Base-by-base conservation (phyloP, 2,888 invertebrate species). In the Oscheius sp. region DNA sequence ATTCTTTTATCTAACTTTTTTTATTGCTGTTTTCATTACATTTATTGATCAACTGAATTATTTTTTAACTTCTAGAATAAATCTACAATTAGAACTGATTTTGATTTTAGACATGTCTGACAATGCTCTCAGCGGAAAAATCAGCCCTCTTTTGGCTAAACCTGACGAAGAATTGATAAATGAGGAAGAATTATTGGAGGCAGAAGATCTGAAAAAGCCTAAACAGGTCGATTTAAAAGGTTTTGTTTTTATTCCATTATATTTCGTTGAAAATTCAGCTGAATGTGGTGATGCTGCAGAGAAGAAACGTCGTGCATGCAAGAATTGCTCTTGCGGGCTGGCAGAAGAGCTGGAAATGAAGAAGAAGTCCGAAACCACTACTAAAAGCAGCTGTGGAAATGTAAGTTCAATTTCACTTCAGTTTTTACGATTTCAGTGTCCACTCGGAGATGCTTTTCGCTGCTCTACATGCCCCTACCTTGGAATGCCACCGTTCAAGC, bases 401-500 rank as follows among this genome's bases (percentile, higher is more conserved):
- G 96, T 96, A 90, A 90, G 93, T 69, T 15, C 10, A 63, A 17
- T 57, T n/a, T n/a, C n/a, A n/a, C n/a, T n/a, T n/a, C n/a, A n/a
- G n/a, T n/a, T n/a, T n/a, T n/a, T n/a, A n/a, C n/a, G n/a, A n/a
- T 90, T 90, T 57, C 90, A 96, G 96, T 99, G 98, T 88, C 96
- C 96, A 87, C 90, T 99, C 52, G 98, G 98, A 15, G 98, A 99
- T 89, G 98, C 98, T 0, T 99, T 99, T 89, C 92, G 98, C 31
- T 99, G 98, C 88, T 93, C 96, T 0, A 91, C 92, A 45, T 99
- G 98, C 86, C 98, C 98, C 0, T 97, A 98, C 88, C 89, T 95
- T 68, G 98, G 98, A 66, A 94, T 96, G 93, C 98, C 98, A 1
- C 96, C 98, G 0, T 99, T 99, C 89, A 98, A 97, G 88, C 95